These are phyloP conservation scores for Pseudomyrmex flavicornis DNA, from an alignment of 1,140 invertebrate species.

Conservation along the genomic window DNA sequence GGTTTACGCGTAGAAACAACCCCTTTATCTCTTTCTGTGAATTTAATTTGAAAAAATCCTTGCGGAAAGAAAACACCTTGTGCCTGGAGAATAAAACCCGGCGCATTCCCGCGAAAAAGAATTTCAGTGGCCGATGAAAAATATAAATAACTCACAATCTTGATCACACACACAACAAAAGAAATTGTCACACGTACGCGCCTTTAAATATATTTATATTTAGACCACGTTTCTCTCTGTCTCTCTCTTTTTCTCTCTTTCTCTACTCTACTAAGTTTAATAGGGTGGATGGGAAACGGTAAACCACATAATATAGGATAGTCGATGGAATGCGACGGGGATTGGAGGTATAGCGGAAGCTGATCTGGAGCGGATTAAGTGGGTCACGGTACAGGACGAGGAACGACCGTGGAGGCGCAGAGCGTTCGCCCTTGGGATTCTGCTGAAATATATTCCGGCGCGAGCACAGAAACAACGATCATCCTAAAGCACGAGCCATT, in stretches of 20 bases:
- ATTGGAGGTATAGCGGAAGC: constrained; percentile 52
- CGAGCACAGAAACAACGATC: background rate
- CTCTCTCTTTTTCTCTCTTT: no score
- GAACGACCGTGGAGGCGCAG: constrained; percentile 34
- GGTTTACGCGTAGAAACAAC: no score
- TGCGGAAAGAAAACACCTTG: no score
- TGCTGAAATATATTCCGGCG: constrained; percentile 43
- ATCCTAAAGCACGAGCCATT: background rate
- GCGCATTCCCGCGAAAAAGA: background rate
- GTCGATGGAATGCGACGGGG: constrained; percentile 61
- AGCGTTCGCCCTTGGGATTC: constrained; percentile 40
- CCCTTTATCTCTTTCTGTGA: no score
- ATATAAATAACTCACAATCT: background rate
- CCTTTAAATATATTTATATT: constrained; percentile 28
- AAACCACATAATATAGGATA: constrained; percentile 47
- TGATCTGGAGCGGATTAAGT: constrained; percentile 75
- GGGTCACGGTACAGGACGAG: constrained; percentile 64
- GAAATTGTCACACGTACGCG: constrained; percentile 28
- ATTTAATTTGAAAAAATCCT: no score
- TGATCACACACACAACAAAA: background rate
- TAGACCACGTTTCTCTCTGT: constrained; percentile 6
- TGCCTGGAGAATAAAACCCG: no score
- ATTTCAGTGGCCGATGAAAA: constrained; percentile 24
- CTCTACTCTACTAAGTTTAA: constrained; percentile 21
- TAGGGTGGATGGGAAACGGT: constrained; percentile 26